phyloP scores from a whole-genome alignment of 2,113 vertebrate genomes.

The Amblyornis subalaris region DNA sequence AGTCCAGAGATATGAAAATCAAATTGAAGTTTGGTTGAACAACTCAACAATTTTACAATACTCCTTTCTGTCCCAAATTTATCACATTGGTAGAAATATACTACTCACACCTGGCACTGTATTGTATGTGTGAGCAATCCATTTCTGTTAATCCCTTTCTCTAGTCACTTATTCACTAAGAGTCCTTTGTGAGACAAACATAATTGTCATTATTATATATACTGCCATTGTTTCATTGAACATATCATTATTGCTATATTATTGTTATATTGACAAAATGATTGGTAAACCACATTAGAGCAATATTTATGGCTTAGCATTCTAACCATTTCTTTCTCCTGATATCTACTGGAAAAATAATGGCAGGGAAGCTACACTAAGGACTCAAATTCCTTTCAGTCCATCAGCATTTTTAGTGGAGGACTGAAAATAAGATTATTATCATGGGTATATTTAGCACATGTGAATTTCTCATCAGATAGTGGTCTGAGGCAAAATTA shows the following conservation, averaged over 20 bases:
- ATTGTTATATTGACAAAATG: conserved; percentile 3
- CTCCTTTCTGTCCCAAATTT: not conserved
- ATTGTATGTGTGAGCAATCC: not conserved
- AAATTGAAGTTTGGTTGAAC: not conserved
- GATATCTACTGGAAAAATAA: conserved; percentile 8
- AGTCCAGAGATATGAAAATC: not conserved
- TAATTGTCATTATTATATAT: not conserved
- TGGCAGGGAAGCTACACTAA: not conserved
- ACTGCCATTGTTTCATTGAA: not conserved
- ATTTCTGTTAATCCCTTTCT: not conserved
- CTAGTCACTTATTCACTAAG: not conserved
- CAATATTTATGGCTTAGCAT: not conserved
- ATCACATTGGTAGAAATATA: not conserved
- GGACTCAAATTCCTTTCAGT: conserved; percentile 4
- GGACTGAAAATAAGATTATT: conserved; percentile 33
- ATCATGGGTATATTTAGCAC: conserved; percentile 28
- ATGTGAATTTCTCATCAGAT: conserved; percentile 44
- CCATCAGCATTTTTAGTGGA: conserved; percentile 7
- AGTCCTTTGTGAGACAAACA: not conserved
- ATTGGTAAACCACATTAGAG: not conserved
- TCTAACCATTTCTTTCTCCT: not conserved
- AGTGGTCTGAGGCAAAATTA: conserved; percentile 39
- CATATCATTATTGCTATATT: not conserved
- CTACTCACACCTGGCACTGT: not conserved
- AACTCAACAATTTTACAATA: not conserved